Evolutionary conservation across 2,797 vertebrate genomes (phyloP).

Genomic region (Eulemur mongoz): DNA sequence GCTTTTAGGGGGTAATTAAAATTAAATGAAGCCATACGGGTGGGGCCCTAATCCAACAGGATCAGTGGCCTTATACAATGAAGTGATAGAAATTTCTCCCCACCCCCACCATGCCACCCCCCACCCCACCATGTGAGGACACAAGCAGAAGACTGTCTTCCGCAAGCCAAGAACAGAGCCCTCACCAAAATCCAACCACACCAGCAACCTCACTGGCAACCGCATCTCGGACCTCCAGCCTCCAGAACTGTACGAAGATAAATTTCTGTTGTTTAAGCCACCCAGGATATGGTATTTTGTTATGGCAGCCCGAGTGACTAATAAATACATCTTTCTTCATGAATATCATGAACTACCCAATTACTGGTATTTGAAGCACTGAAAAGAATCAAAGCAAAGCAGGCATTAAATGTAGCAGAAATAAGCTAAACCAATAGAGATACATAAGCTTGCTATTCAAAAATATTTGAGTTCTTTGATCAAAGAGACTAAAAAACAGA

Average conservation of each 20-base stretch:
- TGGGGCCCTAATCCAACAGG: neutral
- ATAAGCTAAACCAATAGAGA: conserved; percentile 14
- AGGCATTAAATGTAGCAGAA: neutral
- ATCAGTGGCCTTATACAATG: neutral
- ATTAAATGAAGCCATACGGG: neutral
- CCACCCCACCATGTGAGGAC: neutral
- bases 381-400: neutral
- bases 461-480: neutral
- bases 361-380: neutral
- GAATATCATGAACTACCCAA: neutral
- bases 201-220: neutral
- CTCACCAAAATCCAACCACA: neutral
- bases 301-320: neutral
- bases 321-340: neutral
- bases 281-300: neutral
- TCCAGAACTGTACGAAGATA: neutral
- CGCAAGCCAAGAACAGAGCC: neutral
- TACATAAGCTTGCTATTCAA: neutral
- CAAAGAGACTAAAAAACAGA: neutral
- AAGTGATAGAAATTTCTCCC: neutral
- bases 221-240: neutral
- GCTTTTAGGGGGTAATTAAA: neutral
- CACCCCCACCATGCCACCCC: neutral
- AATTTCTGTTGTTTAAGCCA: neutral
- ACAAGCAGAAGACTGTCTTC: neutral